A percentile compares a stretch with the other conserved stretches of the same genome.
Evolutionary conservation across 2,113 vertebrate genomes (phyloP).

Genomic region (Phasianus colchicus): DNA sequence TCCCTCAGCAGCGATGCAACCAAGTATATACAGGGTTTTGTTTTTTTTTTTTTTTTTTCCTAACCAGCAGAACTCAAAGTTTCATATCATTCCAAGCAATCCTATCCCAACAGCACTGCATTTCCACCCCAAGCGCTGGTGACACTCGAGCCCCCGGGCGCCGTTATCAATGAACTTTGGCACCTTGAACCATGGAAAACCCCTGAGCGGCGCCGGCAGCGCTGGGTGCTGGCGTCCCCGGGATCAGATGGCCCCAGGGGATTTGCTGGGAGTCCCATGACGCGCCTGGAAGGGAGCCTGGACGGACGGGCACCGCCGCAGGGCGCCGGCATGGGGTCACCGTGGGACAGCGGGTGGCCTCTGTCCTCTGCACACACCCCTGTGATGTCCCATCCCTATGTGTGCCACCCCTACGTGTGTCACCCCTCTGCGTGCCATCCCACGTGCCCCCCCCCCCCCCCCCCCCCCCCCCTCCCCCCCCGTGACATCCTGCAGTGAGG

Average conservation of each 20-base stretch:
- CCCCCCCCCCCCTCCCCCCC: background rate
- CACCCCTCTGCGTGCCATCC: too few species aligned
- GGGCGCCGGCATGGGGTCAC: background rate
- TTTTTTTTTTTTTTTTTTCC: background rate
- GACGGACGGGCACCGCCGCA: background rate
- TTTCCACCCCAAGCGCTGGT: background rate
- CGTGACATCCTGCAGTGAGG: background rate
- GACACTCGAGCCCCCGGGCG: background rate
- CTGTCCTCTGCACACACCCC: background rate
- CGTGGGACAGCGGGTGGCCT: constrained; percentile 20
- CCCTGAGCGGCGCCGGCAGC: background rate
- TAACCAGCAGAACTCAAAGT: background rate
- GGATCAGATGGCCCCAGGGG: constrained; percentile 51
- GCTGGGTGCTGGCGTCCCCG: background rate
- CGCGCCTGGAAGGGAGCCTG: constrained; percentile 53
- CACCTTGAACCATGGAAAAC: constrained; percentile 43
- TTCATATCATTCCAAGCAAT: background rate
- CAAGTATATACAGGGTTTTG: background rate
- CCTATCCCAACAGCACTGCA: background rate
- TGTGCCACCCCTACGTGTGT: background rate
- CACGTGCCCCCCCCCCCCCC: background rate
- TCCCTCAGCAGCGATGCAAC: background rate
- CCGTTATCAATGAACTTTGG: constrained; percentile 60
- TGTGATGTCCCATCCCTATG: background rate
- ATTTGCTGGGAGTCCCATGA: constrained; percentile 69